These are phyloP conservation scores for Belonocnema kinseyi DNA, from an alignment of 1,140 invertebrate species.

Conservation along the genomic window DNA sequence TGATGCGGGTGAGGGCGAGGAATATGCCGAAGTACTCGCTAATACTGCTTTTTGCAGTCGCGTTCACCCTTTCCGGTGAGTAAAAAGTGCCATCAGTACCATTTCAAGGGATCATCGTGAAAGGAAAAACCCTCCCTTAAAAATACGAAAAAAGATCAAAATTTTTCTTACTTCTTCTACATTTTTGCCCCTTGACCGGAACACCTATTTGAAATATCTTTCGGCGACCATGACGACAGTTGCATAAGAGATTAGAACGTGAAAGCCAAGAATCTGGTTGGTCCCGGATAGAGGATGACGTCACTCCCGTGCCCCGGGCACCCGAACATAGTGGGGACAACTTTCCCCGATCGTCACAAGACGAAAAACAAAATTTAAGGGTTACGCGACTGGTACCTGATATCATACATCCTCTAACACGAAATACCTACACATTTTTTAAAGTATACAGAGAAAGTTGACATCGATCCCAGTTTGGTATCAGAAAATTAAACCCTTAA, in stretches of 20 bases:
- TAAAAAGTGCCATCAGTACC: slow-evolving; percentile 42
- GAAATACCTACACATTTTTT: neutral
- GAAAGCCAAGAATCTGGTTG: slow-evolving; percentile 68
- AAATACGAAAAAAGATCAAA: neutral
- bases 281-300: slow-evolving; percentile 70
- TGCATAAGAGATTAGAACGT: slow-evolving; percentile 76
- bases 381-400: slow-evolving; percentile 8
- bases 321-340: slow-evolving; percentile 58
- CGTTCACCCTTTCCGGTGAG: slow-evolving; percentile 63
- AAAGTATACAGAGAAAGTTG: neutral
- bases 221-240: slow-evolving; percentile 59
- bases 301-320: slow-evolving; percentile 63
- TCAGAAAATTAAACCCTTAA: too few species aligned
- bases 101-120: neutral
- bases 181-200: too few species aligned
- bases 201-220: slow-evolving; percentile 21
- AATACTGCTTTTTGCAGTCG: slow-evolving; percentile 62
- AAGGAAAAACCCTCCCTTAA: neutral
- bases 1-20: slow-evolving; percentile 36
- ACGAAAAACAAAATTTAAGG: slow-evolving; percentile 44
- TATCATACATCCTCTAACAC: neutral
- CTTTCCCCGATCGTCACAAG: slow-evolving; percentile 65
- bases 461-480: neutral
- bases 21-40: slow-evolving; percentile 66
- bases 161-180: neutral